These are phyloP conservation scores for Eilema caniola DNA, from an alignment of 2,888 invertebrate genomes.

Conservation along the genomic window DNA sequence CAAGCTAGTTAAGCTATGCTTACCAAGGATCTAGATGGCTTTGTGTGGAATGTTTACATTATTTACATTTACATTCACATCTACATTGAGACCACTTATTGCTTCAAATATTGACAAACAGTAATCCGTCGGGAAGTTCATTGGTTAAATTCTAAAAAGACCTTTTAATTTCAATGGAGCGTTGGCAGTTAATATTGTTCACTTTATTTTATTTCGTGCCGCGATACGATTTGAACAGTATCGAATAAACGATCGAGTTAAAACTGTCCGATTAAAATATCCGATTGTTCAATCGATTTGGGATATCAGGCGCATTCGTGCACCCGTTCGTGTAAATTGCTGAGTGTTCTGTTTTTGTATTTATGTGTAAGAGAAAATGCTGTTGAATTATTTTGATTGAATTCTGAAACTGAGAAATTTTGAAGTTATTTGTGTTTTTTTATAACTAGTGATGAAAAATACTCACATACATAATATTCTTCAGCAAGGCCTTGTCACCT, in stretches of 20 bases:
- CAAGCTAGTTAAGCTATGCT: too few species aligned
- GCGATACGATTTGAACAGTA: conserved; percentile 36
- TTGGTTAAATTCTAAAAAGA: conserved; percentile 17
- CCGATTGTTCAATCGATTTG: conserved; percentile 53
- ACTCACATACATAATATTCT: too few species aligned
- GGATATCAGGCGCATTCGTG: conserved; percentile 40
- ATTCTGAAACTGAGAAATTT: neutral
- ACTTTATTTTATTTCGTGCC: conserved; percentile 38
- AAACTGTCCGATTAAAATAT: conserved; percentile 56
- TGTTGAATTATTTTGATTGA: conserved; percentile 14
- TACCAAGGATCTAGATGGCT: too few species aligned
- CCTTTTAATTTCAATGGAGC: conserved; percentile 37
- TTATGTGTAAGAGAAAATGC: conserved; percentile 18
- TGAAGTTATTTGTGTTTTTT: too few species aligned
- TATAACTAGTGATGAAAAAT: too few species aligned
- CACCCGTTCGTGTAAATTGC: conserved; percentile 29
- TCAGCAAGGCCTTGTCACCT: too few species aligned
- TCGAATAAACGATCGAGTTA: conserved; percentile 43
- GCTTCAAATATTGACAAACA: neutral
- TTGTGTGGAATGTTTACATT: too few species aligned
- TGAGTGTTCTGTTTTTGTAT: conserved; percentile 22
- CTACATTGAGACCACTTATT: neutral
- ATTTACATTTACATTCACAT: too few species aligned
- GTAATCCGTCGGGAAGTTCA: neutral
- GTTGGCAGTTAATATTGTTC: conserved; percentile 37